Evolutionary conservation across 2,888 invertebrate species (phyloP).

Genomic region (Rhorus exstirpatorius): DNA sequence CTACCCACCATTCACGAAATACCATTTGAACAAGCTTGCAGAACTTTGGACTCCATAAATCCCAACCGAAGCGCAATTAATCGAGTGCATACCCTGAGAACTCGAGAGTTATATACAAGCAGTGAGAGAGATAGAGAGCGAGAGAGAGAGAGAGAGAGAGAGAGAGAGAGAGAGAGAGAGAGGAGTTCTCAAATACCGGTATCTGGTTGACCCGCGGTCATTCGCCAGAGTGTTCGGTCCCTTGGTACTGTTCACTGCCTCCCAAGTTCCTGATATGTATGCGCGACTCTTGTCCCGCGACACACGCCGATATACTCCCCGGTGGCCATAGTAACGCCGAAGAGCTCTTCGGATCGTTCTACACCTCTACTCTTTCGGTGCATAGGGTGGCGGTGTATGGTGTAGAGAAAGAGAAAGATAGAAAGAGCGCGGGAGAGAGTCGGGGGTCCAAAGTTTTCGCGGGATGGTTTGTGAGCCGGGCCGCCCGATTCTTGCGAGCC

Average conservation of each 20-base stretch:
- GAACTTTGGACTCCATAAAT: conserved; percentile 79
- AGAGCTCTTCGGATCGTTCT: conserved; percentile 19
- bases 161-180: conserved; percentile 49
- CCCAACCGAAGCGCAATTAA: conserved; percentile 81
- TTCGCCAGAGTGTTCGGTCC: conserved; percentile 71
- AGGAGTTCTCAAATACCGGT: conserved; percentile 72
- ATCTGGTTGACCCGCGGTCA: conserved; percentile 82
- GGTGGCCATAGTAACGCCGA: conserved; percentile 25
- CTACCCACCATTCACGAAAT: conserved; percentile 69
- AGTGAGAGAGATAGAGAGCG: conserved; percentile 18
- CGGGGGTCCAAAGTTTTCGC: conserved; percentile 58
- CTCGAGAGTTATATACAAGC: conserved; percentile 62
- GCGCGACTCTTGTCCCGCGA: background rate
- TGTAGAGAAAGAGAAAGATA: conserved; percentile 44
- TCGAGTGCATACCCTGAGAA: conserved; percentile 79
- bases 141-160: conserved; percentile 38
- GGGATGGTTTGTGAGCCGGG: conserved; percentile 65
- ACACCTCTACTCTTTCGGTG: conserved; percentile 24
- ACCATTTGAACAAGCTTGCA: conserved; percentile 76
- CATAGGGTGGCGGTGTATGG: conserved; percentile 7
- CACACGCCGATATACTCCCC: conserved; percentile 30
- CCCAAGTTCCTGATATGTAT: conserved; percentile 44
- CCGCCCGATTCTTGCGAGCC: conserved; percentile 68
- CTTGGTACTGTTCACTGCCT: conserved; percentile 56
- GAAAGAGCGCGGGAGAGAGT: background rate